Base-by-base conservation (phyloP, 2,888 invertebrate species). In the Megamerina dolium region DNA sequence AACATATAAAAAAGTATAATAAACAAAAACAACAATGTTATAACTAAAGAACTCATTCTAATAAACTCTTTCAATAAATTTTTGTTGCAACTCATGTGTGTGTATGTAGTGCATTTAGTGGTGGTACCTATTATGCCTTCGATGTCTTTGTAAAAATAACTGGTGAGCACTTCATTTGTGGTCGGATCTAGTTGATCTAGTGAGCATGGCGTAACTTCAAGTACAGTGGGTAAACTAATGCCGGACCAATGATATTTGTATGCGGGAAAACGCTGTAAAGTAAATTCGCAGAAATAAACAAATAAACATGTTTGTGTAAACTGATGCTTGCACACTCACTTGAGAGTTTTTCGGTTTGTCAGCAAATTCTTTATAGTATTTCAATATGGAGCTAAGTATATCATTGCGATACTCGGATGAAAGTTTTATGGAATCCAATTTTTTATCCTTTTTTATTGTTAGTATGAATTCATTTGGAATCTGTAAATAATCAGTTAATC, bases 221-320 rank as follows among this genome's bases (percentile, higher is more conserved):
- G 73, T 18, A 88, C 81, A 14, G 92, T 81, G 1, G 93, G 91
- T 31, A 94, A 75, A 49, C 88, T 80, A 26, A 86, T 87, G 40
- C 94, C 94, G 35, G 94, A 92, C 96, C 97, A 99, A 63, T 96
- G 95, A 64, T 91, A 86, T 73, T 99, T 97, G 71, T 87, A 90
- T 5, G 89, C 91, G 73, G 87, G 85, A 72, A 85, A 94, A 61
- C 82, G 80, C 87, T 89, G 73, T 16, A 48, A 43, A 30, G 17
- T 30, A 41, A 29, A 18, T 19, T 34, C 32, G 37, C 26, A 37
- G 36, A 33, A 49, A 43, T 20, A 23, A 42, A 44, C n/a, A 30
- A 30, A 34, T 35, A 38, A 37, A 16, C 12, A 29, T 20, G 33
- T 14, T 41, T 41, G n/a, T 19, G 10, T 23, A 13, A 12, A 29